Evolutionary conservation across 2,888 invertebrate species (phyloP), one percentile per base, ranked within the genome.

Genomic region (Antitype chi): DNA sequence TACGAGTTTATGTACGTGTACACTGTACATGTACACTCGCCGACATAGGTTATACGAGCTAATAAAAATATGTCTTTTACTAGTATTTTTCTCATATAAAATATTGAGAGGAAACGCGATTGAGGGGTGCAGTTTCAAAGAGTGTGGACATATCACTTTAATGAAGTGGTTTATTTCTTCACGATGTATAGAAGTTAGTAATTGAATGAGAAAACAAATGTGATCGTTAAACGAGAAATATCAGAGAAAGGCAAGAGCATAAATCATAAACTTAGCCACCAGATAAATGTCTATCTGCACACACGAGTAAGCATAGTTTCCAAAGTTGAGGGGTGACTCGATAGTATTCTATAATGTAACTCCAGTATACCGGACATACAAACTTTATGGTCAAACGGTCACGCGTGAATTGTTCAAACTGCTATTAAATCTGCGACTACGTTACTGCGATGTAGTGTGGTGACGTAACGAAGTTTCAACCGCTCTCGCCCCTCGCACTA

Each of bases 401-500:
- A 89, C 87, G 90, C 88, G 90, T 88, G 89, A 90, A 90, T 90
- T 86, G 89, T 88, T 88, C 88, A 88, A 90, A 90, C 88, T 88
- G 89, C 91, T 90, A 89, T 91, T 91, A 90, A 91, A 91, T 90
- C 88, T 90, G 88, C 85, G 86, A 88, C 84, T 83, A 84, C 80
- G 86, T 77, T 78, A 81, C 86, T 84, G 80, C 87, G 78, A 81
- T 84, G 80, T 85, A 87, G 87, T 87, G 89, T 84, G 83, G 89
- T 85, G 90, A 91, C 89, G 88, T 90, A 89, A 90, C 90, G 87
- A 90, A 91, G 88, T 91, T 90, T 83, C 87, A 88, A 86, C 85
- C 85, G 87, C 69, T 81, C 78, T 82, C 81, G 55, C 76, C 79
- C 78, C 75, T 79, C 83, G 87, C 89, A 82, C 82, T 91, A 90